Evolutionary conservation across 2,113 vertebrate genomes (phyloP), one percentile per base, ranked within the genome.

Genomic region (Anoura caudifer): DNA sequence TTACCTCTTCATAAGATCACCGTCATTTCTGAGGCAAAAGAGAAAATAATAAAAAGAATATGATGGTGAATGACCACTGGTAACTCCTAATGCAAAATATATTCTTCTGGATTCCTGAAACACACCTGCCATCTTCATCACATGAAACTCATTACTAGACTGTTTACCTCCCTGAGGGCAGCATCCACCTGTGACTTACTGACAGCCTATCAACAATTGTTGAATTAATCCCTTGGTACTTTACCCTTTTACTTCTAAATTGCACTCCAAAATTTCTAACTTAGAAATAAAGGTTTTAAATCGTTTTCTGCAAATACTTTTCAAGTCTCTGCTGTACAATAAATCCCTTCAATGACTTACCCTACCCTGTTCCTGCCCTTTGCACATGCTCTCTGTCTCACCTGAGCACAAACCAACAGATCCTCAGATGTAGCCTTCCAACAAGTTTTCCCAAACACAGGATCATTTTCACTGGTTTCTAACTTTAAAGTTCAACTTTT

Each of bases 401-500:
- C 10, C 17, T 41, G 8, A 70, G 67, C 36, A 56, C 38, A 88
- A 12, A 16, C 22, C 24, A 38, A 59, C 31, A 38, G 20, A 28
- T 92, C 50, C 28, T 56, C 85, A 65, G 52, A 76, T 2, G 4
- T 2, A 43, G 61, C 33, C 28, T 65, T 47, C 87, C 5, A 16
- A 4, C 41, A 82, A 61, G 24, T 28, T 61, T 41, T 24, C 31
- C 31, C 65, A 11, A 45, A 26, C 20, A 90, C 36, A 79, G 13
- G 73, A 54, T 63, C 59, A 76, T 65, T 72, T 82, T 67, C 31
- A n/a, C 47, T 80, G 82, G 31, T 61, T 87, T 69, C 85, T 36
- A 87, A 87, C 63, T 93, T 90, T 84, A 73, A 95, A 79, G 84
- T 50, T 38, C 63, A 87, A 77, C 33, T 36, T 63, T 80, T 70